Conservation (phyloP, 2,113 vertebrate genomes). For the Petrocephalus microphthalmus region DNA sequence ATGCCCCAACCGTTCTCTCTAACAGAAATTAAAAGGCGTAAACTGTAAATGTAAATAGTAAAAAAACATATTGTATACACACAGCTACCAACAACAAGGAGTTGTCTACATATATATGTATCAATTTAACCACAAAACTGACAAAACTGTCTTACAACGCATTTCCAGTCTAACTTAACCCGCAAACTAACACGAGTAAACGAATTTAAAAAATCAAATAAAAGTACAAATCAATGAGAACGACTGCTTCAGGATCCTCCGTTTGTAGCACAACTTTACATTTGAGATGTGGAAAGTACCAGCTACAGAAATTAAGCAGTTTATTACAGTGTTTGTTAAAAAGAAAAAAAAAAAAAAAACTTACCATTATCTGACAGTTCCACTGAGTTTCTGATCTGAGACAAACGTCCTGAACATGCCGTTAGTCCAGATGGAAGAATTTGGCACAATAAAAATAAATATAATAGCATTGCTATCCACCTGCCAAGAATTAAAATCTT, state of each 20-base stretch:
- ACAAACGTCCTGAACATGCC: slow-evolving; percentile 43
- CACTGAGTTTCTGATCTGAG: slow-evolving; percentile 25
- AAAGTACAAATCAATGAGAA: not conserved
- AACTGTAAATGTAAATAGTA: too few relatives aligned
- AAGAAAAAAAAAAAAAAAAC: too few relatives aligned
- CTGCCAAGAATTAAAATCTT: slow-evolving; percentile 42
- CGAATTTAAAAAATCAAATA: not conserved
- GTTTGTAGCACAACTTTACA: not conserved
- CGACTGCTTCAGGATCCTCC: not conserved
- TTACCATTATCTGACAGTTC: slow-evolving; percentile 62
- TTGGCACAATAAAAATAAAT: slow-evolving; percentile 60
- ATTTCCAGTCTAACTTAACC: not conserved
- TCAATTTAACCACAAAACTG: not conserved
- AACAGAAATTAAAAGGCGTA: not conserved
- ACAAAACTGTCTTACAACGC: not conserved
- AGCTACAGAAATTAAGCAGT: not conserved
- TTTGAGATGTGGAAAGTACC: not conserved
- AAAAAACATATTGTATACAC: too few relatives aligned
- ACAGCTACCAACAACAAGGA: too few relatives aligned
- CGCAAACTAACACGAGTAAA: not conserved
- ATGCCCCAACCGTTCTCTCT: not conserved
- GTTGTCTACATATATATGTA: too few relatives aligned
- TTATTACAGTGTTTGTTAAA: not conserved
- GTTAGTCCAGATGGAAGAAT: slow-evolving; percentile 56
- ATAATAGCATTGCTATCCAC: slow-evolving; percentile 59